These are phyloP conservation scores for Eledona agricola DNA, from an alignment of 2,888 invertebrate species.

Conservation along the genomic window DNA sequence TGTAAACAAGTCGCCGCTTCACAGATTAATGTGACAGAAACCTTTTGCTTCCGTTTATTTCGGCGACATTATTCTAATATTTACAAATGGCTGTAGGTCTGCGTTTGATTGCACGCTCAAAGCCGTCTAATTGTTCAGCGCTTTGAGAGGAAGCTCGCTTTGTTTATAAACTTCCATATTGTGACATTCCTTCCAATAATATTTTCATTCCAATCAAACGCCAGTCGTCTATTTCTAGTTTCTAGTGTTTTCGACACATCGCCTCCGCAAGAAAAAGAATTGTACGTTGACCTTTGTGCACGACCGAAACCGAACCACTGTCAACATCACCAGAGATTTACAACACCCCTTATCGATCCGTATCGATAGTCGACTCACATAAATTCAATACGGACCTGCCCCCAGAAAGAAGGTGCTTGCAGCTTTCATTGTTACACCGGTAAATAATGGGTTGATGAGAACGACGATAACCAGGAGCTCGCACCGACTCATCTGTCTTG, in stretches of 20 bases:
- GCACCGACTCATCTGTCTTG: slow-evolving; percentile 44
- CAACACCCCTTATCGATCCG: slow-evolving; percentile 42
- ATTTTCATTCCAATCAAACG: slow-evolving; percentile 15
- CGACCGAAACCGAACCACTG: slow-evolving; percentile 34
- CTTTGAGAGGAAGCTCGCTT: too few species aligned
- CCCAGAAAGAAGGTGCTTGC: slow-evolving; percentile 48
- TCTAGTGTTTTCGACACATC: slow-evolving; percentile 6
- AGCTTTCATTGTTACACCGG: slow-evolving; percentile 49
- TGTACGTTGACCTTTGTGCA: slow-evolving; percentile 31
- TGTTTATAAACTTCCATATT: slow-evolving; percentile 1
- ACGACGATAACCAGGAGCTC: slow-evolving; percentile 50
- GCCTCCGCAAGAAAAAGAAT: slow-evolving; percentile 16
- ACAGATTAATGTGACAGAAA: too few species aligned
- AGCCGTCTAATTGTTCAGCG: too few species aligned
- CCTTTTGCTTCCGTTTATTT: too few species aligned
- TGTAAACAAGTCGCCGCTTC: too few species aligned
- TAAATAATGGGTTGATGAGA: slow-evolving; percentile 55
- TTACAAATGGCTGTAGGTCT: too few species aligned
- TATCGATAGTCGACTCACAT: slow-evolving; percentile 42
- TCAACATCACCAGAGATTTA: slow-evolving; percentile 44
- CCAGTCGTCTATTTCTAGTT: slow-evolving; percentile 12
- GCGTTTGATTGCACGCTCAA: too few species aligned
- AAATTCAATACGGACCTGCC: slow-evolving; percentile 46
- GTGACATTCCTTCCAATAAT: slow-evolving; percentile 10
- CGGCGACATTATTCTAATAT: too few species aligned